phyloP scores from a whole-genome alignment of 2,113 vertebrate genomes.

The Trichechus manatus region DNA sequence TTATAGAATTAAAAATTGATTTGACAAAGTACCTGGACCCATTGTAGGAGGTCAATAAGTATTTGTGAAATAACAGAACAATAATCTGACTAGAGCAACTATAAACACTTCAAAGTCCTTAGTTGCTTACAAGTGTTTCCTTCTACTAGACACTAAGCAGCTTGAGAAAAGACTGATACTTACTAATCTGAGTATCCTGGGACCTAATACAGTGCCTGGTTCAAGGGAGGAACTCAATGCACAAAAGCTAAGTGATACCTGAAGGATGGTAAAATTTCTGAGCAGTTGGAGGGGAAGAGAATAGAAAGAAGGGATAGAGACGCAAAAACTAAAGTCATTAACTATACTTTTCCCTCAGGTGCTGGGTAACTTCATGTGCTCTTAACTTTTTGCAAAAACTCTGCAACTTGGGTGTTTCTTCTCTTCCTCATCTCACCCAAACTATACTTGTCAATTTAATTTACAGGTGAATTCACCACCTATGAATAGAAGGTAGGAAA shows the following conservation, averaged over 20 bases:
- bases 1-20: neutral
- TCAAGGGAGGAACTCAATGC: constrained; percentile 15
- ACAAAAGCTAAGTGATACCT: neutral
- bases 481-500: constrained; percentile 19
- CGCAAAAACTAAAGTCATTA: neutral
- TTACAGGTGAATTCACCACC: constrained; percentile 45
- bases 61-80: constrained; percentile 13
- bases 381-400: constrained; percentile 40
- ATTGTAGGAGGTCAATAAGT: neutral
- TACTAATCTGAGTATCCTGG: neutral
- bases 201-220: neutral
- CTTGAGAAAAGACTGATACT: neutral
- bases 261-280: constrained; percentile 15
- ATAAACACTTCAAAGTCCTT: neutral
- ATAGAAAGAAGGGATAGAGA: constrained; percentile 2
- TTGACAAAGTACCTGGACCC: neutral
- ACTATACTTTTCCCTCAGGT: neutral
- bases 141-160: constrained; percentile 45
- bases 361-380: neutral
- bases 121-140: neutral
- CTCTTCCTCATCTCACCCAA: constrained; percentile 6
- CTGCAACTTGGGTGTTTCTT: neutral
- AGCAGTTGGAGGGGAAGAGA: neutral
- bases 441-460: constrained; percentile 45
- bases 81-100: constrained; percentile 8